These are phyloP conservation scores for Dicerorhinus sumatrensis DNA, from an alignment of 2,113 vertebrate species.

Conservation along the genomic window DNA sequence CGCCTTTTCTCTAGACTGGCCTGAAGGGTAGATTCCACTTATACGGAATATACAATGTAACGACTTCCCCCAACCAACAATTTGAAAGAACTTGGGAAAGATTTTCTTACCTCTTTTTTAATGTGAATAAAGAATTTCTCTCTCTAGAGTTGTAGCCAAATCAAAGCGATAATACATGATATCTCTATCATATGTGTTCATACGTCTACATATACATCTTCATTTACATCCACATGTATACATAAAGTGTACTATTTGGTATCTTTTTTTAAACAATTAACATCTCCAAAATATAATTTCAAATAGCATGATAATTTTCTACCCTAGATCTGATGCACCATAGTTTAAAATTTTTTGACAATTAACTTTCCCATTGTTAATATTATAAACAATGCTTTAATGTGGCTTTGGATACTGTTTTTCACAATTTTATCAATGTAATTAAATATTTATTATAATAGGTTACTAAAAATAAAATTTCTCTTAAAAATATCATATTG, in stretches of 20 bases:
- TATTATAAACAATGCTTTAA: background rate
- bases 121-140: background rate
- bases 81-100: background rate
- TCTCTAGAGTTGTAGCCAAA: background rate
- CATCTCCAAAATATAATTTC: background rate
- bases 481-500: background rate
- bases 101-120: background rate
- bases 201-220: background rate
- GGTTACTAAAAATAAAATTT: background rate
- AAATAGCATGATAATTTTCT: background rate
- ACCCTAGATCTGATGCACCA: background rate
- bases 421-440: background rate
- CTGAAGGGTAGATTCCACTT: background rate
- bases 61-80: too few relatives aligned
- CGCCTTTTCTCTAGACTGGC: too few relatives aligned
- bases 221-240: background rate
- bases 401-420: background rate
- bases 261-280: too few relatives aligned
- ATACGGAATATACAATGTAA: too few relatives aligned
- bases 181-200: background rate
- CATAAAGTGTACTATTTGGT: background rate
- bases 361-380: background rate
- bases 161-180: background rate
- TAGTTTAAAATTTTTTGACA: background rate
- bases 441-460: too few relatives aligned